phyloP scores from a whole-genome alignment of 2,888 invertebrate genomes.

The Agrochola lota region DNA sequence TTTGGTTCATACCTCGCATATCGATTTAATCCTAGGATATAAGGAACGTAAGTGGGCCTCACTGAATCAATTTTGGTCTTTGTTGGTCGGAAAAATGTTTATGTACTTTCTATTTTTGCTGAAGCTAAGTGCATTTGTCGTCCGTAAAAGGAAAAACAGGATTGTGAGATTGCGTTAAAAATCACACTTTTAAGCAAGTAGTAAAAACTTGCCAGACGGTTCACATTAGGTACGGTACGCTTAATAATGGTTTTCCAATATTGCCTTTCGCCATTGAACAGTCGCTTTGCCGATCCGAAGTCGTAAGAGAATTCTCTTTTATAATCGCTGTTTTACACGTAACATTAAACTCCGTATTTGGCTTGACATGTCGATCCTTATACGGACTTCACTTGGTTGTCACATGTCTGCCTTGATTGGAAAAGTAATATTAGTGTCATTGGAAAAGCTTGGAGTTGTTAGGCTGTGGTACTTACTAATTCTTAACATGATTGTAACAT shows the following conservation, averaged over 20 bases:
- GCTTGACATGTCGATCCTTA: neutral
- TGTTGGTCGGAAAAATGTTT: neutral
- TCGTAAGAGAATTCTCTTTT: conserved; percentile 27
- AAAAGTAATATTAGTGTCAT: conserved; percentile 3
- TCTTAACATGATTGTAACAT: neutral
- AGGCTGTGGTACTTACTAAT: neutral
- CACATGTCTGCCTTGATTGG: conserved; percentile 4
- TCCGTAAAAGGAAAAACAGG: conserved; percentile 30
- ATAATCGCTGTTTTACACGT: conserved; percentile 18
- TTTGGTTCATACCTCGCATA: neutral
- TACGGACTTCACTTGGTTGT: conserved; percentile 4
- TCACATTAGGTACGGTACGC: conserved; percentile 25
- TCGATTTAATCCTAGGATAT: neutral
- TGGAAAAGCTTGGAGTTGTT: conserved; percentile 8
- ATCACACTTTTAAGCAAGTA: conserved; percentile 20
- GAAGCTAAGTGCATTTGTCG: conserved; percentile 21
- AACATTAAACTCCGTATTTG: neutral
- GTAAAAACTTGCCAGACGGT: conserved; percentile 44
- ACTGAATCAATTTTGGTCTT: conserved; percentile 10
- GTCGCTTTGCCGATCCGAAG: conserved; percentile 12
- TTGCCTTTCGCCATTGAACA: conserved; percentile 38
- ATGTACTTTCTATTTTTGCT: conserved; percentile 31
- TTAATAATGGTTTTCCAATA: conserved; percentile 56
- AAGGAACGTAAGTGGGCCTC: neutral
- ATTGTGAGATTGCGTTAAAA: conserved; percentile 25